These are phyloP conservation scores for Muraenolepis orangiensis DNA, from an alignment of 2,797 vertebrate species.

Conservation along the genomic window DNA sequence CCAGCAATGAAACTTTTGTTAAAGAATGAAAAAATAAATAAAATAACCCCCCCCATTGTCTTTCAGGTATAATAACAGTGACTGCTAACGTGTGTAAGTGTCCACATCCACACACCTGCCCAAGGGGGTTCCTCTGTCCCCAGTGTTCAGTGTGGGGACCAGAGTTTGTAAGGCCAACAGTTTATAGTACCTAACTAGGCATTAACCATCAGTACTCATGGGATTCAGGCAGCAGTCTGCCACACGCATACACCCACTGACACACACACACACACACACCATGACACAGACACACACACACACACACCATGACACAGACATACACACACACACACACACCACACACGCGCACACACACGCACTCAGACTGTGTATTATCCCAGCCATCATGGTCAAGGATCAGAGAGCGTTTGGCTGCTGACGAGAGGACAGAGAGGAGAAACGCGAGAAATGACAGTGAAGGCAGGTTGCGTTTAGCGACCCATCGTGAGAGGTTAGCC, in stretches of 20 bases:
- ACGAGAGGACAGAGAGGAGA: background rate
- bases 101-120: background rate
- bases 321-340: too few species aligned
- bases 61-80: constrained; percentile 52
- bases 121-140: too few species aligned
- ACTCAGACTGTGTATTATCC: background rate
- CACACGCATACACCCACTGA: background rate
- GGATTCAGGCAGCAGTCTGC: background rate
- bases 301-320: too few species aligned
- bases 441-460: background rate
- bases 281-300: too few species aligned
- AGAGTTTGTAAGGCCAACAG: constrained; percentile 35
- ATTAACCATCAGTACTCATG: background rate
- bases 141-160: constrained; percentile 10
- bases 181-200: constrained; percentile 10
- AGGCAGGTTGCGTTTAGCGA: background rate
- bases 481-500: background rate
- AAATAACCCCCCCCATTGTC: constrained; percentile 31
- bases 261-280: too few species aligned
- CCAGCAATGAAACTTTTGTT: constrained; percentile 34
- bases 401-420: background rate
- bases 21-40: constrained; percentile 28
- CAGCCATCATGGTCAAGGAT: background rate
- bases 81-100: constrained; percentile 39
- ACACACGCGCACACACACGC: too few species aligned